Base-by-base conservation (phyloP, 2,888 invertebrate species). In the Drosophila paramelanica region DNA sequence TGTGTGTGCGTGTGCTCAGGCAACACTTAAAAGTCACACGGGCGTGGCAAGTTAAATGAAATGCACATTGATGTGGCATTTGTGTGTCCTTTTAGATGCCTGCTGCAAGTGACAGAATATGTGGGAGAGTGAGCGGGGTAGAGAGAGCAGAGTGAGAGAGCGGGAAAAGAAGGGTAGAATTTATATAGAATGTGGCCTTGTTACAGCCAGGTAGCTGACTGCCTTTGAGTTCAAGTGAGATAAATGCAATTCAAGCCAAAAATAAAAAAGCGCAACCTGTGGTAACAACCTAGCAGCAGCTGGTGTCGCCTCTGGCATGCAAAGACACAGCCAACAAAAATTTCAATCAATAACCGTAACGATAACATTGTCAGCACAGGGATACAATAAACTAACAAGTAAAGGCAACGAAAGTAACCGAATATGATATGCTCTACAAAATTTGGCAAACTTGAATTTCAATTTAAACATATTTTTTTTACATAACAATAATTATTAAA, bases 41-140 rank as follows among this genome's bases (percentile, higher is more conserved):
- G 83, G 83, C 83, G 83, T 84, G 83, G 88, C 89, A 88, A 88
- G 83, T 83, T 89, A 89, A 84, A 89, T 89, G 83, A 87, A 88
- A 87, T 83, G 85, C 83, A 83, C 82, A 88, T 84, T 89, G 88
- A 84, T 89, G 88, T 79, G 87, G 68, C 89, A 76, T 84, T 64
- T 85, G 66, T 69, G 58, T 77, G 67, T 79, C 69, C 83, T 88
- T 68, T 67, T 39, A 33, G 17, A 36, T 59, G 58, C 49, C 57
- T 66, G 66, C 73, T 67, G 69, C 62, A 38, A 58, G 25, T 81
- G 76, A 81, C 70, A 71, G 77, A 49, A 70, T 42, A 49, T 51
- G 53, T 56, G 23, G 23, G 4, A 23, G 23, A 23, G 23, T 3
- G 4, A 23, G 4, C 3, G 23, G 23, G 23, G 23, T 4, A 23